These are phyloP conservation scores for Chymomyza fuscimana DNA, from an alignment of 2,888 invertebrate genomes.

Conservation along the genomic window DNA sequence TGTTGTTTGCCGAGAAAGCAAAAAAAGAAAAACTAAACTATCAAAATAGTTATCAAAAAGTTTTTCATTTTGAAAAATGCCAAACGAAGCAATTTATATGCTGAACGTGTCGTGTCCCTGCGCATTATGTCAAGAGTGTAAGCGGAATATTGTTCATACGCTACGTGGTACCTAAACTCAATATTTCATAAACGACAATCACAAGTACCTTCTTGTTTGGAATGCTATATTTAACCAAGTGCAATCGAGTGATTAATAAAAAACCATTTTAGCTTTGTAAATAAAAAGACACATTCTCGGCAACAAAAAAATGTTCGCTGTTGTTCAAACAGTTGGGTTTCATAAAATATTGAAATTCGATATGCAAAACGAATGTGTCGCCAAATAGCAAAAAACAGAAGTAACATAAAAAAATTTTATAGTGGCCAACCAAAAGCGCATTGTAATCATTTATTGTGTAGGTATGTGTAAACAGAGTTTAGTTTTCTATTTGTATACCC, in stretches of 20 bases:
- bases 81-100: slow-evolving; percentile 78
- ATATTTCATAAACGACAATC: background rate
- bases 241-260: background rate
- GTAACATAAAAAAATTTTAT: slow-evolving; percentile 16
- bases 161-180: slow-evolving; percentile 20
- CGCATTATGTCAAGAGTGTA: slow-evolving; percentile 5
- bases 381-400: slow-evolving; percentile 17
- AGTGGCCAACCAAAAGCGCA: slow-evolving; percentile 38
- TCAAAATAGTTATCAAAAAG: slow-evolving; percentile 12
- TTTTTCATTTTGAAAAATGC: slow-evolving; percentile 35
- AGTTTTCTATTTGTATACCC: background rate
- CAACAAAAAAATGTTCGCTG: too few species aligned
- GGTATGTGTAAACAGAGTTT: background rate
- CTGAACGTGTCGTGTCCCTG: slow-evolving; percentile 53
- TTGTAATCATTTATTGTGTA: slow-evolving; percentile 13
- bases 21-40: slow-evolving; percentile 8
- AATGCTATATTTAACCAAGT: background rate
- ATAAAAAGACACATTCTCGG: too few species aligned
- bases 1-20: background rate
- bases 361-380: slow-evolving; percentile 38
- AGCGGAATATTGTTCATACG: slow-evolving; percentile 48
- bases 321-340: slow-evolving; percentile 2
- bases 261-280: background rate
- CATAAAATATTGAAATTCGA: slow-evolving; percentile 42
- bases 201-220: background rate